A percentile compares a stretch with the other conserved stretches of the same genome.
phyloP scores from a whole-genome alignment of 2,797 vertebrate genomes.

The Staurois parvus region DNA sequence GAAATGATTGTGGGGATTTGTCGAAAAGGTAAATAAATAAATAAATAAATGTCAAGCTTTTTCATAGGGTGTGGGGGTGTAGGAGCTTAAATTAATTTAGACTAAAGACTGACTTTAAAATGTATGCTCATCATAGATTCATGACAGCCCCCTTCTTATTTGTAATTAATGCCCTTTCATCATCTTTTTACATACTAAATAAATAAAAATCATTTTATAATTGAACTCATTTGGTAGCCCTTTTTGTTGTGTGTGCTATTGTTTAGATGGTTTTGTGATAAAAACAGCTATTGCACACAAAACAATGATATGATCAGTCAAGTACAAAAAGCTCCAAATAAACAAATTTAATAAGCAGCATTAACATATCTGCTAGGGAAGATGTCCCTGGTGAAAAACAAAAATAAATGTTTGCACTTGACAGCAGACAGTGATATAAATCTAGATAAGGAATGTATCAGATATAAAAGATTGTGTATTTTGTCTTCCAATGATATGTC shows the following conservation, averaged over 20 bases:
- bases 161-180: too few species aligned
- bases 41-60: too few species aligned
- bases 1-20: too few species aligned
- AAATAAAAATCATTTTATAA: background rate
- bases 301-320: background rate
- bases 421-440: slow-evolving; percentile 3
- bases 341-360: slow-evolving; percentile 1
- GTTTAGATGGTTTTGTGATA: background rate
- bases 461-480: background rate
- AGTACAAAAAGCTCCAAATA: background rate
- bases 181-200: too few species aligned
- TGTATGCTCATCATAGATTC: too few species aligned
- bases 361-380: background rate
- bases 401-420: background rate
- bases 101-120: too few species aligned
- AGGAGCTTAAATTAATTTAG: too few species aligned
- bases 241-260: background rate
- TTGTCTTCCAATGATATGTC: background rate
- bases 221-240: background rate
- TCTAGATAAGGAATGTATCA: slow-evolving; percentile 15
- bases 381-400: background rate
- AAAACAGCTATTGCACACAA: background rate
- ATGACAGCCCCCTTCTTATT: too few species aligned
- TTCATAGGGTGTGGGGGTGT: too few species aligned
- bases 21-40: too few species aligned